Base-by-base conservation (phyloP, 2,888 invertebrate species). In the Iselma pallidipennis region DNA sequence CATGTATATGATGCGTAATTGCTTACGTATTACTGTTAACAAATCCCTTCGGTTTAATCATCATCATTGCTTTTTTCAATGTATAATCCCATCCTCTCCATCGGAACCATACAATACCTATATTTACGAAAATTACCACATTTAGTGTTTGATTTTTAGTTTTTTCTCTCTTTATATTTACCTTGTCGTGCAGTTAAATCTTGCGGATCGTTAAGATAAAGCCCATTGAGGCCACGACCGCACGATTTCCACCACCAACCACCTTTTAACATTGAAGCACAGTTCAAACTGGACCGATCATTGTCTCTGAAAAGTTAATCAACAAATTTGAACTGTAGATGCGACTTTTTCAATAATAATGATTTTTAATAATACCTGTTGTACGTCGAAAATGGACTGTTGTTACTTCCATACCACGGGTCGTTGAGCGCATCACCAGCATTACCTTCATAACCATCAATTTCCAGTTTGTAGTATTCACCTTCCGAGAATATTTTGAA, bases 211-310 rank as follows among this genome's bases (percentile, higher is more conserved):
- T 94, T 94, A 49, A 95, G 84, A 77, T 95, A 95, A 29, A 95
- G 86, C 12, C 95, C 95, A 77, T 95, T 95, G 25, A 95, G 86
- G 7, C 95, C 95, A 74, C 95, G 86, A 23, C 95, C 95, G 77
- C 95, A 95, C 0, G 94, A 94, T 78, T 95, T 94, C 95, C 95
- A 95, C 95, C 95, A 95, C 95, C 95, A 95, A 4, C 95, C 95
- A 54, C 95, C 95, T 82, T 95, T 95, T 69, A 95, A 84, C 95
- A 95, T 95, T 14, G 94, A 94, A 21, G 95, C 95, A 78, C 95
- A 95, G 80, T 95, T 95, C 72, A 95, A 83, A 65, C 94, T 94
- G 45, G 95, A 95, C 74, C 95, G 84, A 81, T 95, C 95, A 78
- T 95, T 95, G 78, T 95, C 95, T 79, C 95, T 91, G 84, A 83